Conservation (phyloP, 2,797 vertebrate species). For the Melanotaenia pygmaea region DNA sequence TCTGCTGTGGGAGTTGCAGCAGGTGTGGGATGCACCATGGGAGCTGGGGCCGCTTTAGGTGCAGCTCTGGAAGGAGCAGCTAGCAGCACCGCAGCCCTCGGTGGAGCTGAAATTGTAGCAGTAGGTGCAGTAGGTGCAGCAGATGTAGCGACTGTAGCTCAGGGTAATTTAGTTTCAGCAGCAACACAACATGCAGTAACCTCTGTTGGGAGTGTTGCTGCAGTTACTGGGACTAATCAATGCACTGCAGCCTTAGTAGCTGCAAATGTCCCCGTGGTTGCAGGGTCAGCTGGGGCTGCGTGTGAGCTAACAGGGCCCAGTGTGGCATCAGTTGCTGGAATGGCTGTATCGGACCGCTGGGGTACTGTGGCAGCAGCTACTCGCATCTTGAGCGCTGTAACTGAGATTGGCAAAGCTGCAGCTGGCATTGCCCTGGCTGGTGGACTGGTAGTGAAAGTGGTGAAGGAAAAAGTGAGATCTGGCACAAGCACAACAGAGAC, state of each 20-base stretch:
- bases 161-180: slow-evolving; percentile 34
- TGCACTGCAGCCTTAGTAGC: slow-evolving; percentile 38
- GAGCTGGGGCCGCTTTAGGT: slow-evolving; percentile 70
- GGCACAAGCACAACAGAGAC: slow-evolving; percentile 44
- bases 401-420: slow-evolving; percentile 78
- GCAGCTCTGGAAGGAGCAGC: slow-evolving; percentile 66
- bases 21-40: slow-evolving; percentile 73
- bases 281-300: not conserved
- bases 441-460: slow-evolving; percentile 79
- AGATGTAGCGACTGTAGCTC: slow-evolving; percentile 30
- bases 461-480: slow-evolving; percentile 76
- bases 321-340: slow-evolving; percentile 19
- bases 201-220: slow-evolving; percentile 27
- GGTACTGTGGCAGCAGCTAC: slow-evolving; percentile 25
- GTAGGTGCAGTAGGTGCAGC: slow-evolving; percentile 16
- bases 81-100: slow-evolving; percentile 43
- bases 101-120: slow-evolving; percentile 54
- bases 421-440: slow-evolving; percentile 71
- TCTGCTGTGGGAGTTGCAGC: slow-evolving; percentile 75
- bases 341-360: slow-evolving; percentile 33
- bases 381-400: slow-evolving; percentile 62
- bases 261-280: slow-evolving; percentile 36
- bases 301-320: slow-evolving; percentile 34
- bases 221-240: slow-evolving; percentile 33
- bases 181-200: slow-evolving; percentile 48